These are phyloP conservation scores for Nixonia krombeini DNA, from an alignment of 1,140 invertebrate species.

Conservation along the genomic window DNA sequence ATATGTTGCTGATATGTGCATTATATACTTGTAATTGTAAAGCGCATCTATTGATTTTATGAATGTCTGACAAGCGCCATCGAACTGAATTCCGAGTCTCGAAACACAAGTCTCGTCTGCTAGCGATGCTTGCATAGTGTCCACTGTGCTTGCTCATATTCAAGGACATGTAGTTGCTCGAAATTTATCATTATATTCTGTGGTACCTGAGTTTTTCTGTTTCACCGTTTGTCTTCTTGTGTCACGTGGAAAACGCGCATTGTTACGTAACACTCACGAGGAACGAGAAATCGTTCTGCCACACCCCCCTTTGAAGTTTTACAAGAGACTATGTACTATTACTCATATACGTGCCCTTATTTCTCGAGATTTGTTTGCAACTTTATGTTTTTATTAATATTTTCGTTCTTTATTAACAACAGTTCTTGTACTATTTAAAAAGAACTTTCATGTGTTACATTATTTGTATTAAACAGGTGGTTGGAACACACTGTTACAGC, in stretches of 20 bases:
- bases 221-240: not conserved
- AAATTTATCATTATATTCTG: not conserved
- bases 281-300: not conserved
- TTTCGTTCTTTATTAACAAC: not conserved
- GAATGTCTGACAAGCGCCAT: not conserved
- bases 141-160: not conserved
- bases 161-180: not conserved
- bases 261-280: constrained; percentile 2
- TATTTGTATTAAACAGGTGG: too few species aligned
- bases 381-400: not conserved
- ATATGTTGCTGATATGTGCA: too few species aligned
- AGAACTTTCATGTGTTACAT: not conserved
- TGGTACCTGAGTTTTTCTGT: not conserved
- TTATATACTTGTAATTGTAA: too few species aligned
- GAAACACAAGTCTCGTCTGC: not conserved
- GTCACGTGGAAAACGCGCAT: constrained; percentile 4
- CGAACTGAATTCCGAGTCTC: not conserved
- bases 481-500: too few species aligned
- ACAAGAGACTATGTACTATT: not conserved
- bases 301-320: not conserved
- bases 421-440: not conserved
- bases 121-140: not conserved
- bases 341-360: not conserved
- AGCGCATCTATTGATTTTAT: constrained; percentile 3
- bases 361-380: not conserved